Evolutionary conservation across 2,797 vertebrate genomes (phyloP), one percentile per base, ranked within the genome.

Genomic region (Amblyopsis hoosieri): DNA sequence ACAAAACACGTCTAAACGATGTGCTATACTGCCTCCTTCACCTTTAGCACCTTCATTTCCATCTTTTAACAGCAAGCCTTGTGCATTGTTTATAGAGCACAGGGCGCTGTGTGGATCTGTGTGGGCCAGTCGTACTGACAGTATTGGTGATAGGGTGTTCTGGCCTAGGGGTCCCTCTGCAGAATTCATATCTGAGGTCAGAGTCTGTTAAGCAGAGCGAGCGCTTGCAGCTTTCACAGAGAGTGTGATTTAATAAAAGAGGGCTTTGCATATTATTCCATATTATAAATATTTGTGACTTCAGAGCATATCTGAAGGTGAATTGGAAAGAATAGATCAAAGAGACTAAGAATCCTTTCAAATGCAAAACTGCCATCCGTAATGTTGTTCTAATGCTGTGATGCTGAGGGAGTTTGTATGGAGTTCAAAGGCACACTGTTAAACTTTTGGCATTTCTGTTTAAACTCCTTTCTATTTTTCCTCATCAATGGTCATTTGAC

Each of bases 271-370:
- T 87, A 78, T 79, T 81, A 80, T 85, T 83, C 83, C 86, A 89
- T 87, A 78, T 79, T 81, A 80, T 89, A 83, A 85, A 87, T 79
- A 77, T 83, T 88, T 83, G 82, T 84, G 81, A 85, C 84, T 90
- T 80, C 75, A 69, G 82, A 85, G 84, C 8, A 8, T 79, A 60
- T 76, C 75, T 67, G 78, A 81, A 86, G 84, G 82, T 88, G 84
- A 87, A 79, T 64, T 73, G 75, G 71, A 87, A 87, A 84, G 74
- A 85, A 85, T 82, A 88, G 82, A 90, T 90, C 86, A 90, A 90
- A 91, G 80, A 63, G 42, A 58, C 57, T 29, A 69, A 76, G 77
- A 78, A 79, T 72, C 61, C 72, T 79, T 86, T 85, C 69, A 85
- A 85, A 86, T 74, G 73, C 75, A 70, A 75, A 49, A 64, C 48